Percentiles rank a stretch among this genome's conserved stretches.
phyloP scores from a whole-genome alignment of 2,888 invertebrate species.

The Drosophila anceps region DNA sequence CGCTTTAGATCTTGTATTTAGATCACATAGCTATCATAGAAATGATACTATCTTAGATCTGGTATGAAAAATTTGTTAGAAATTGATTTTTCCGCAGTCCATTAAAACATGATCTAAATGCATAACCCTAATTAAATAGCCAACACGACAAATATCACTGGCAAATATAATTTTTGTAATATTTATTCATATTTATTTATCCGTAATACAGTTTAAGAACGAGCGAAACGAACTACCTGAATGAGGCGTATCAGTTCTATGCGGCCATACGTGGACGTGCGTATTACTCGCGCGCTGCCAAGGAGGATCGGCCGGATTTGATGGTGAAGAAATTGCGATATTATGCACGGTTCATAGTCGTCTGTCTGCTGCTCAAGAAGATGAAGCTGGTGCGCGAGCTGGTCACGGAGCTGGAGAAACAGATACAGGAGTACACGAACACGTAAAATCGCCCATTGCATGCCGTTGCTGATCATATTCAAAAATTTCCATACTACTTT shows the following conservation, averaged over 20 bases:
- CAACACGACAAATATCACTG: too few relatives aligned
- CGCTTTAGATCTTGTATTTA: not conserved
- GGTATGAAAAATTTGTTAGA: not conserved
- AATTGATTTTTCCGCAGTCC: too few relatives aligned
- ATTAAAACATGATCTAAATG: not conserved
- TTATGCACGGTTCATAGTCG: constrained; percentile 98
- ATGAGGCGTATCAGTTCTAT: constrained; percentile 98
- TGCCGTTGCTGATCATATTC: constrained; percentile 26
- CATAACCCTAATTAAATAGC: not conserved
- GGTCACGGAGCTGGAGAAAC: constrained; percentile 95
- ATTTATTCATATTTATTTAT: not conserved
- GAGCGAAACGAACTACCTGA: constrained; percentile 97
- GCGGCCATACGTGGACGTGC: constrained; percentile 96
- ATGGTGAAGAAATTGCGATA: constrained; percentile 98
- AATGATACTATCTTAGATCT: too few relatives aligned
- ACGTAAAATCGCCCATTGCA: constrained; percentile 86
- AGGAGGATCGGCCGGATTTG: constrained; percentile 96
- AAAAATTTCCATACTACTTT: constrained; percentile 13
- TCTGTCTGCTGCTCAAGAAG: constrained; percentile 96
- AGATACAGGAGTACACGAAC: constrained; percentile 97
- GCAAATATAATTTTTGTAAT: not conserved
- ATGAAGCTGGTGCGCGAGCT: constrained; percentile 96
- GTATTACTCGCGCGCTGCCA: constrained; percentile 96
- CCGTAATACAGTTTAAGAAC: constrained; percentile 91
- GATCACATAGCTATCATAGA: too few relatives aligned